phyloP scores from a whole-genome alignment of 2,797 vertebrate genomes.

The Ciconia nigra region DNA sequence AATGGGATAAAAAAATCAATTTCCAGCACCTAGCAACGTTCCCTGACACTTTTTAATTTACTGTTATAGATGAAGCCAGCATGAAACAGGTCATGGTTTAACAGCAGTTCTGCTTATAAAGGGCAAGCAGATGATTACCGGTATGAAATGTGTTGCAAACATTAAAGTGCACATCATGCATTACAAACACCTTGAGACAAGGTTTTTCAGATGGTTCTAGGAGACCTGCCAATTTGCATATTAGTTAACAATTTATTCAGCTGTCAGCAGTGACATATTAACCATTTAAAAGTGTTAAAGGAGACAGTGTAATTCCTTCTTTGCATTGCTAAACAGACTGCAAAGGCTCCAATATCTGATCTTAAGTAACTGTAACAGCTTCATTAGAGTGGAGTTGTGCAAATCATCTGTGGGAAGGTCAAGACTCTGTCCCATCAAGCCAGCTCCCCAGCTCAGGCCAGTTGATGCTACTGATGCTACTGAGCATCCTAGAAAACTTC shows the following conservation, averaged over 20 bases:
- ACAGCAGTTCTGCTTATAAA: not conserved
- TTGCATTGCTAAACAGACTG: not conserved
- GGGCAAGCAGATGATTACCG: not conserved
- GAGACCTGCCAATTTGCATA: not conserved
- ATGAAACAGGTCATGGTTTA: not conserved
- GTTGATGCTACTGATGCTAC: not conserved
- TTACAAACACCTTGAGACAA: not conserved
- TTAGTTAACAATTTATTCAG: not conserved
- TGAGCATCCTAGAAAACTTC: not conserved
- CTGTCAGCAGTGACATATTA: not conserved
- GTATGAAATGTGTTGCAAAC: not conserved
- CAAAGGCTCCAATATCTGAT: not conserved
- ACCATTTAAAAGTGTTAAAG: not conserved
- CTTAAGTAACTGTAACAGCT: not conserved
- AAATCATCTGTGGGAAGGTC: not conserved
- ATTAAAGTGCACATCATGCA: not conserved
- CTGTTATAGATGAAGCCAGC: rapidly evolving
- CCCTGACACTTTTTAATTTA: not conserved
- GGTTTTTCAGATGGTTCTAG: not conserved
- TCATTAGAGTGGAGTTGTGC: too few relatives aligned
- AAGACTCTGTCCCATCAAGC: not conserved
- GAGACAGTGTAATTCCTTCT: not conserved
- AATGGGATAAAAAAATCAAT: not conserved
- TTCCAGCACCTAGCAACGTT: not conserved
- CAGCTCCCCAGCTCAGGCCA: not conserved